Conservation (phyloP, 2,113 vertebrate genomes). For the Xyrauchen texanus region DNA sequence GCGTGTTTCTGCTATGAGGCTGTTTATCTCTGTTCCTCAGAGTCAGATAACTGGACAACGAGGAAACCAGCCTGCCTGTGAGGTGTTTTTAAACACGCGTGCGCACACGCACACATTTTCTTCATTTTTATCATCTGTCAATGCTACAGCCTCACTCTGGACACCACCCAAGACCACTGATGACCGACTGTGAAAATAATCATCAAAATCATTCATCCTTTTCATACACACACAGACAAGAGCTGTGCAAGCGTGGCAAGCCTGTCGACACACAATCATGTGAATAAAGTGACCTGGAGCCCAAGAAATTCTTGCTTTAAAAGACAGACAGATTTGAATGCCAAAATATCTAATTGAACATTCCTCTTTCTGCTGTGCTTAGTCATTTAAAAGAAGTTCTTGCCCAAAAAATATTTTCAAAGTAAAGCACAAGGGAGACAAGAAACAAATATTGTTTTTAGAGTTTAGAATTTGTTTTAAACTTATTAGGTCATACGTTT, state of each 20-base stretch:
- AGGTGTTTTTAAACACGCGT: constrained; percentile 54
- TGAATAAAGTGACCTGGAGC: neutral
- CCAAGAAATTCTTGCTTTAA: constrained; percentile 7
- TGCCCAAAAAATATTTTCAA: no score
- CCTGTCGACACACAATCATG: no score
- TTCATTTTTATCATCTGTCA: constrained; percentile 48
- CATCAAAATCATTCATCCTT: constrained; percentile 10
- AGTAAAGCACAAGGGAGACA: no score
- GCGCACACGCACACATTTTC: neutral
- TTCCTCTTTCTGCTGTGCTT: neutral
- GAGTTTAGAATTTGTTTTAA: no score
- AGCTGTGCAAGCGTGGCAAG: no score
- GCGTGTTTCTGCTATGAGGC: constrained; percentile 56
- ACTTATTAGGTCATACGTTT: no score
- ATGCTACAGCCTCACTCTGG: neutral
- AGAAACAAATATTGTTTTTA: no score
- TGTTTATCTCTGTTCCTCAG: constrained; percentile 61
- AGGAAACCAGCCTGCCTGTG: constrained; percentile 57
- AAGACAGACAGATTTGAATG: neutral
- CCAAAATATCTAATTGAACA: neutral
- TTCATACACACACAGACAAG: neutral
- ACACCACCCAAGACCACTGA: neutral
- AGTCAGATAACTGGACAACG: constrained; percentile 71
- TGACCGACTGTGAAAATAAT: neutral
- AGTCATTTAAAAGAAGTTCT: neutral